These are phyloP conservation scores for Andrena flavipes DNA, from an alignment of 2,888 invertebrate genomes.

Conservation along the genomic window DNA sequence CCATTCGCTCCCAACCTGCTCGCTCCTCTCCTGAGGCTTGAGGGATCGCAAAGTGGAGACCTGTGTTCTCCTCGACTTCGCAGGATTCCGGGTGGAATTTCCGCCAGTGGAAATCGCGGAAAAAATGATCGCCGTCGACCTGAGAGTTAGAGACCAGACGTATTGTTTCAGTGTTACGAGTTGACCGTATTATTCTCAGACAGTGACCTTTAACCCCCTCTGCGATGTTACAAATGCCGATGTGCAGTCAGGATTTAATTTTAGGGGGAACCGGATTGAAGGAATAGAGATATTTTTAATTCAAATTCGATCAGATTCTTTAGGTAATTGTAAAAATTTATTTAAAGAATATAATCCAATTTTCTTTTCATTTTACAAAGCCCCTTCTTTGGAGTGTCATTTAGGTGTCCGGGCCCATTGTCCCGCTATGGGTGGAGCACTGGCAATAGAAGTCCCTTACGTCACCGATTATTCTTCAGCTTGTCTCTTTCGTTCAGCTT, in stretches of 20 bases:
- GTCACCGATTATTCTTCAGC: neutral
- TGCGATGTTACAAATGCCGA: slow-evolving; percentile 30
- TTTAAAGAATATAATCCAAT: too few relatives aligned
- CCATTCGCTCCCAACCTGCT: neutral
- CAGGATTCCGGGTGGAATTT: slow-evolving; percentile 18
- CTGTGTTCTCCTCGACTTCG: slow-evolving; percentile 34
- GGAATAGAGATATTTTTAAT: too few relatives aligned
- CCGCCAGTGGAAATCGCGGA: slow-evolving; percentile 18
- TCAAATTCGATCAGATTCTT: too few relatives aligned
- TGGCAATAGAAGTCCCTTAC: neutral
- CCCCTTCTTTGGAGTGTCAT: too few relatives aligned
- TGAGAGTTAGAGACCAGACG: neutral
- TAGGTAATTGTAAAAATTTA: too few relatives aligned
- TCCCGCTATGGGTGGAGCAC: too few relatives aligned
- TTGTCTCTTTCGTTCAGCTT: neutral
- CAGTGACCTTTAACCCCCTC: slow-evolving; percentile 3
- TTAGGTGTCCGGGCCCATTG: too few relatives aligned
- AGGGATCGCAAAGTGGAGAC: slow-evolving; percentile 36
- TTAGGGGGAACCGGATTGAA: too few relatives aligned
- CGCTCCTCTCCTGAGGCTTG: slow-evolving; percentile 13
- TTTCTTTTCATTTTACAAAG: too few relatives aligned
- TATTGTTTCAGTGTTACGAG: slow-evolving; percentile 22
- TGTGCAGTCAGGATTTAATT: neutral
- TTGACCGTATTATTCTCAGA: slow-evolving; percentile 2
- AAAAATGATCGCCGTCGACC: neutral